Evolutionary conservation across 2,888 invertebrate species (phyloP).

Genomic region (Megamerina dolium): DNA sequence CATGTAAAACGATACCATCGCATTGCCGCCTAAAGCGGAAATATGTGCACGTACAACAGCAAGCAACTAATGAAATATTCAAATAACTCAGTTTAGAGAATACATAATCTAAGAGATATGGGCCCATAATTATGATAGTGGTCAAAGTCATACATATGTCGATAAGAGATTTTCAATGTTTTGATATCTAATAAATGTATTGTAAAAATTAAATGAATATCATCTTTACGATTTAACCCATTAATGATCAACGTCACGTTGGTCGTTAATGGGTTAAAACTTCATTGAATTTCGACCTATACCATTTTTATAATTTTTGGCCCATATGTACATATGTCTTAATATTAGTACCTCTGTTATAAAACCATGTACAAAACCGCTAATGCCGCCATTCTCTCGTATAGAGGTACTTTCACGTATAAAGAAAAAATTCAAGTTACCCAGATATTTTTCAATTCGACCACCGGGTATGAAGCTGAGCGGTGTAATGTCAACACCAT

Average conservation of each 20-base stretch:
- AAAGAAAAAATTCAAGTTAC: slow-evolving; percentile 89
- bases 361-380: slow-evolving; percentile 91
- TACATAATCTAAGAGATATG: too few species aligned
- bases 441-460: slow-evolving; percentile 73
- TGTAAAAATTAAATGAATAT: too few species aligned
- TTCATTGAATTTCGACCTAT: too few species aligned
- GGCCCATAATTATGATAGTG: too few species aligned
- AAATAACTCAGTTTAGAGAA: not conserved
- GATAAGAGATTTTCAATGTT: too few species aligned
- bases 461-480: slow-evolving; percentile 73
- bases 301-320: too few species aligned
- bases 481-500: slow-evolving; percentile 75
- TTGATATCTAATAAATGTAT: too few species aligned
- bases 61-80: slow-evolving; percentile 53
- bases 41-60: slow-evolving; percentile 92
- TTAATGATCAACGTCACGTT: too few species aligned
- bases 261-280: too few species aligned
- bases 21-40: slow-evolving; percentile 88
- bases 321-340: not conserved
- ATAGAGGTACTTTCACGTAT: slow-evolving; percentile 92
- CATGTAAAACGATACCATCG: slow-evolving; percentile 89
- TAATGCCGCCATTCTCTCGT: slow-evolving; percentile 84
- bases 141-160: too few species aligned
- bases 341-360: slow-evolving; percentile 65
- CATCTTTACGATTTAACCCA: too few species aligned